A percentile compares a stretch with the other conserved stretches of the same genome.
Evolutionary conservation across 2,797 vertebrate genomes (phyloP).

Genomic region (Tenualosa thibaudeaui): DNA sequence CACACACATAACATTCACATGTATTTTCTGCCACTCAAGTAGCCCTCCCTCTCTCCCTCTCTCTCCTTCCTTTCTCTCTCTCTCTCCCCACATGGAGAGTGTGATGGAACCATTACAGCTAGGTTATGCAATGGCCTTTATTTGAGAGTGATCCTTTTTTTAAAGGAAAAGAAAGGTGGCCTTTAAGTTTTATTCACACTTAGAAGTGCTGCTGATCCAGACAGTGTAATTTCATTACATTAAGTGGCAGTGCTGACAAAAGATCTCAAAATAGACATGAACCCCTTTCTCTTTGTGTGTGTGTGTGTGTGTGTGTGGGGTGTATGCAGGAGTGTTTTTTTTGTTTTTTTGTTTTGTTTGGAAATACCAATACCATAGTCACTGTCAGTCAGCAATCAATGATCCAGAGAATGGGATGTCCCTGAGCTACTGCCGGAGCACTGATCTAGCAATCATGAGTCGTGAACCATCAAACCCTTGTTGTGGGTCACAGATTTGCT

Average conservation of each 20-base stretch:
- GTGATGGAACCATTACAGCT: background rate
- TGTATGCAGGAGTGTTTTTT: background rate
- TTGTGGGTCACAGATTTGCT: slow-evolving; percentile 39
- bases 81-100: background rate
- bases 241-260: slow-evolving; percentile 6
- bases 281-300: background rate
- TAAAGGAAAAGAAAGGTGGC: background rate
- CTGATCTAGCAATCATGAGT: background rate
- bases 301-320: slow-evolving; percentile 18
- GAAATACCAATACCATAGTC: background rate
- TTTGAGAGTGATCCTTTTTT: background rate
- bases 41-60: background rate
- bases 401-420: slow-evolving; percentile 3
- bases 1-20: background rate
- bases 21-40: background rate
- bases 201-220: background rate
- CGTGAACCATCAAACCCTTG: background rate
- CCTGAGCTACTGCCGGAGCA: background rate
- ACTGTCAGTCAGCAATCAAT: background rate
- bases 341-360: background rate
- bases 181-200: background rate
- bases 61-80: background rate
- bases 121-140: background rate
- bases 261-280: background rate
- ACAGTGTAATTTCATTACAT: background rate